These are phyloP conservation scores for Hipposideros armiger DNA, from an alignment of 2,113 vertebrate species.

Conservation along the genomic window DNA sequence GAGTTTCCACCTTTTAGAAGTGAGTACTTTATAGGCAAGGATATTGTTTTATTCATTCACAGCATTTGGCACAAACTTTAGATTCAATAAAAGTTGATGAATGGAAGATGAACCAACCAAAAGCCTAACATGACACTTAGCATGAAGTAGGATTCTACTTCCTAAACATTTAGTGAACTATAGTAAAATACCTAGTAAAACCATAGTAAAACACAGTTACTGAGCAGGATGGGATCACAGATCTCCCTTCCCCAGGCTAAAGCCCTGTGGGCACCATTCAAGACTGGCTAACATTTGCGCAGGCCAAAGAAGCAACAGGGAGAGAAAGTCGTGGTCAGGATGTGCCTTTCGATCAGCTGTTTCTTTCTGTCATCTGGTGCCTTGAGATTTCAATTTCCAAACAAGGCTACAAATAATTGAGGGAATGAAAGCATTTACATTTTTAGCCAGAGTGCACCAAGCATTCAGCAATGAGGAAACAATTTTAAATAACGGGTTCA, in stretches of 20 bases:
- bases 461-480: background rate
- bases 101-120: background rate
- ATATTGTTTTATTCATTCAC: background rate
- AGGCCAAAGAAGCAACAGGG: background rate
- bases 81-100: background rate
- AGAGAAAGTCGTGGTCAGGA: background rate
- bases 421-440: background rate
- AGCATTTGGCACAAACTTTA: background rate
- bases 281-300: background rate
- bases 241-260: no score
- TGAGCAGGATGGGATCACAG: background rate
- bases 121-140: fast-evolving
- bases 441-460: background rate
- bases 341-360: background rate
- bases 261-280: fast-evolving
- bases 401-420: background rate
- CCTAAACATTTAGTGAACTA: background rate
- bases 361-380: background rate
- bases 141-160: fast-evolving
- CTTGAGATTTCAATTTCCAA: background rate
- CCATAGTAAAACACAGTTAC: fast-evolving
- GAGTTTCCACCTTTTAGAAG: background rate
- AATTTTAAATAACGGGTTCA: background rate
- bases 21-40: background rate
- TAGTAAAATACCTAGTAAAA: background rate